Evolutionary conservation across 2,113 vertebrate genomes (phyloP).

Genomic region (Hyaena hyaena): DNA sequence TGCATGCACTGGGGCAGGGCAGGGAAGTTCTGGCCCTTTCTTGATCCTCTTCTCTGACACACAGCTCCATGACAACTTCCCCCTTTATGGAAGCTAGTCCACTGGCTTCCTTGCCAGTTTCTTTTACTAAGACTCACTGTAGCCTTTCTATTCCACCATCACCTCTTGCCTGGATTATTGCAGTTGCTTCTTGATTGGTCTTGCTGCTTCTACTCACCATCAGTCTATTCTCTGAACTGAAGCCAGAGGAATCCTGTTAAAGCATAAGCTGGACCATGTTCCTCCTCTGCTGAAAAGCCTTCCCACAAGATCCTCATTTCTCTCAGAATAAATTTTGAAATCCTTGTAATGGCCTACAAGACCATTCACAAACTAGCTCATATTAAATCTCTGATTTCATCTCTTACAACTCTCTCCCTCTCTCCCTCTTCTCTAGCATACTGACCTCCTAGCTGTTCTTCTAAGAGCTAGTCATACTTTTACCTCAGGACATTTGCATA

Average conservation of each 20-base stretch:
- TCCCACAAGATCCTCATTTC: background rate
- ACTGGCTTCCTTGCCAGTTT: background rate
- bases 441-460: background rate
- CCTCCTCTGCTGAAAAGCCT: background rate
- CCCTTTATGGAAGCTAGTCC: background rate
- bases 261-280: background rate
- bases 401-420: background rate
- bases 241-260: background rate
- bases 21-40: background rate
- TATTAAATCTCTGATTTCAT: background rate
- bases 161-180: background rate
- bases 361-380: background rate
- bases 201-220: background rate
- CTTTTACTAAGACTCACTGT: background rate
- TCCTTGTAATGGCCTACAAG: background rate
- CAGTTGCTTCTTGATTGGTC: background rate
- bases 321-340: constrained; percentile 2
- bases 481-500: background rate
- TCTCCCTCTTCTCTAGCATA: background rate
- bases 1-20: background rate
- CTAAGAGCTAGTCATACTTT: background rate
- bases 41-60: background rate
- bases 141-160: background rate
- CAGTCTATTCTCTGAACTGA: background rate
- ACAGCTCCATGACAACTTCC: background rate